Evolutionary conservation across 2,113 vertebrate species (phyloP).

Genomic region (Poeciliopsis retropinna): DNA sequence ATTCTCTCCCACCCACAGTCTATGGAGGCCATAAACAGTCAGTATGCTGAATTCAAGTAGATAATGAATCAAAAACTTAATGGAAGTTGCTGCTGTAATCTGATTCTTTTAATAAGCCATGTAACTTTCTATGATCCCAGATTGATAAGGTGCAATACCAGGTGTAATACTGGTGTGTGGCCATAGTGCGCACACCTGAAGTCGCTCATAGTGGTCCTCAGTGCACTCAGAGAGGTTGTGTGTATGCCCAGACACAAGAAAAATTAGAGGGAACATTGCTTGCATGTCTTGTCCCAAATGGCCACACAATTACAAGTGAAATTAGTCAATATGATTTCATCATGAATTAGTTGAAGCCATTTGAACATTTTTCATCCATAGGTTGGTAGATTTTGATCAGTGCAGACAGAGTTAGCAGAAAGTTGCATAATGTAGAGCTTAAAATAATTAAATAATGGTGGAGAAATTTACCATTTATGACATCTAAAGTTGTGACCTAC

Average conservation of each 20-base stretch:
- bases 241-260: too few relatives aligned
- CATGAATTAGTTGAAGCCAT: background rate
- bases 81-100: background rate
- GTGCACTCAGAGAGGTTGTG: too few relatives aligned
- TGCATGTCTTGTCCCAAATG: background rate
- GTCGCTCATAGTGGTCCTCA: too few relatives aligned
- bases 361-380: background rate
- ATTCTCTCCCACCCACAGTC: too few relatives aligned
- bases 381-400: background rate
- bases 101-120: too few relatives aligned
- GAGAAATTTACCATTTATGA: background rate
- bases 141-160: too few relatives aligned
- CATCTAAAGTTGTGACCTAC: background rate
- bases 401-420: background rate
- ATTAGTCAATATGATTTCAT: background rate
- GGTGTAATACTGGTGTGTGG: too few relatives aligned
- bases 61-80: background rate
- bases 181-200: too few relatives aligned
- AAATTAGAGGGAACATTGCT: too few relatives aligned
- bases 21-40: too few relatives aligned
- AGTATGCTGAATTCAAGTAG: too few relatives aligned
- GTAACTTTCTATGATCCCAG: too few relatives aligned
- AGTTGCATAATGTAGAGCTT: background rate
- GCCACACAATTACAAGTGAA: background rate
- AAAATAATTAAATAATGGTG: background rate